Base-by-base conservation (phyloP, 2,888 invertebrate species). In the Apoda limacodes region DNA sequence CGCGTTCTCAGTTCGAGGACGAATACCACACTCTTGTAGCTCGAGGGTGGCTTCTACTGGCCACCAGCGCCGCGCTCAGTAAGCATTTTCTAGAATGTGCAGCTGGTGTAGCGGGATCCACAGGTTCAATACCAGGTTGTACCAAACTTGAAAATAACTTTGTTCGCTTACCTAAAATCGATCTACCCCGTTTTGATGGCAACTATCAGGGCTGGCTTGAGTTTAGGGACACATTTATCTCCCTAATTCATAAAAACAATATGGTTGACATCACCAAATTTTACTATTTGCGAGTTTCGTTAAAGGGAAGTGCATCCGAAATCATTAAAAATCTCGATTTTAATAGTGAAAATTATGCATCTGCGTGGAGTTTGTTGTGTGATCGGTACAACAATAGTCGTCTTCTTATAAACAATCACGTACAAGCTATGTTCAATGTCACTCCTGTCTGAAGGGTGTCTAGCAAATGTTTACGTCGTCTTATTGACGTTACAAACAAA, bases 281-380 rank as follows among this genome's bases (percentile, higher is more conserved):
- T 30, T 37, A 40, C 19, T 41, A 41, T 13, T 20, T 38, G 9
- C 34, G 41, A 6, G 32, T 30, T n/a, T 30, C 38, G 9, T 26
- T 39, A 13, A 30, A 34, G n/a, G 37, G 36, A n/a, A 34, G 32
- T 20, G 37, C 38, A 6, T 25, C 33, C n/a, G n/a, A 36, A 10
- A 29, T 40, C 2, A 33, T 42, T 17, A 28, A 40, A 17, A 38
- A 30, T 25, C 25, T 40, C n/a, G 34, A 40, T 27, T 35, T 42
- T 29, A 35, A 20, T 6, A 12, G 10, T 2, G 25, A 34, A 2
- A 39, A 42, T 19, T 38, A 40, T 25, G 15, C 15, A 6, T 12
- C 30, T 2, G 41, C 37, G 3, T 39, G 39, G 41, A 30, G 34
- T 5, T 34, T 38, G 17, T 27, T 40, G 7, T 38, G 34, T n/a